Base-by-base conservation (phyloP, 2,888 invertebrate species). In the Synergus japonicus region DNA sequence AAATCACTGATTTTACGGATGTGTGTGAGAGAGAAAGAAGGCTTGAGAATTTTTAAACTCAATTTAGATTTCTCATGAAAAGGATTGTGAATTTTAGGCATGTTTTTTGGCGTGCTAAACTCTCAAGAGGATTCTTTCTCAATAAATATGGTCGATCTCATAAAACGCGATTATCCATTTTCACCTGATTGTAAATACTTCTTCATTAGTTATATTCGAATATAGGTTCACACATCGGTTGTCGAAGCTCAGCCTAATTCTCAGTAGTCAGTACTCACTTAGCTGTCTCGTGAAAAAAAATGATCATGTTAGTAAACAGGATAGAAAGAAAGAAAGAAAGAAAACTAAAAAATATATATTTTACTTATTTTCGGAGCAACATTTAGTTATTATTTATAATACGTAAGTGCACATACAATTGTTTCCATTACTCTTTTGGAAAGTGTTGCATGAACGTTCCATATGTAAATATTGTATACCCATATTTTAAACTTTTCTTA, bases 301-400 rank as follows among this genome's bases (percentile, higher is more conserved):
- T n/a, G 66, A 78, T 67, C 66, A 60, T 44, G 69, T 58, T 46
- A 60, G 78, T 77, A 54, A 4, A 69, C 41, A 12, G 18, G 78
- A 78, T 76, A 80, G 22, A 76, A 80, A 43, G 60, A 83, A 65
- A 65, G 60, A 83, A 65, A 65, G 77, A 78, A 73, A n/a, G 79
- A 79, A 78, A 82, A 81, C 80, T 37, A 86, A 82, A 83, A 83
- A 83, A 85, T 81, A 83, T 79, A 90, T 89, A 89, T 89, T 89
- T 89, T 90, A 88, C 88, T 90, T 89, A 90, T 87, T 89, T 90
- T 89, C 86, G 85, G 89, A 87, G 83, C 85, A 87, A 88, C 85
- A 86, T 89, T 73, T 88, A 88, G 87, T 87, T 83, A 87, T 88
- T 88, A 89, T 89, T 90, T 88, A 87, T 88, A 88, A 88, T 85